Conservation (phyloP, 2,888 invertebrate genomes). For the Terebella lapidaria region DNA sequence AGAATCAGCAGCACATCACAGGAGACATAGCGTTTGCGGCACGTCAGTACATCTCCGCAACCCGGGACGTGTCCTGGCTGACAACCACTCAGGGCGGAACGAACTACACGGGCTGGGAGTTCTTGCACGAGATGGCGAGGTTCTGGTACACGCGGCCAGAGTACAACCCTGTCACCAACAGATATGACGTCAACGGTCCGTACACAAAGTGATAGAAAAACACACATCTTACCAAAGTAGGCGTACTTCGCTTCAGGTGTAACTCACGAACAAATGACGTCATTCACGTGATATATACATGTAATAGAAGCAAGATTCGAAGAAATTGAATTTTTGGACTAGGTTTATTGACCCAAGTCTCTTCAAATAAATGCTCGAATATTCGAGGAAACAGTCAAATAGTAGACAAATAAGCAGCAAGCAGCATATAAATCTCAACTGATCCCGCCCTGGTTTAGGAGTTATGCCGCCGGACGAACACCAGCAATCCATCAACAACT, state of each 20-base stretch:
- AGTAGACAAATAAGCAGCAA: no score
- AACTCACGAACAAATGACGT: no score
- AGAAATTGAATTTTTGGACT: no score
- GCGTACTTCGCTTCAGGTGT: no score
- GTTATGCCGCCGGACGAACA: conserved; percentile 34
- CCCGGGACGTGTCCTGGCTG: conserved; percentile 34
- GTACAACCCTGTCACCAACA: conserved; percentile 19
- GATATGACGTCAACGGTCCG: conserved; percentile 36
- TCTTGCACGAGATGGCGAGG: conserved; percentile 33
- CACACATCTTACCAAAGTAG: no score
- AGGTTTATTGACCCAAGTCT: no score
- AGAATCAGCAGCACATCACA: conserved; percentile 13
- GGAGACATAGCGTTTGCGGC: conserved; percentile 39
- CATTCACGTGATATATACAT: no score
- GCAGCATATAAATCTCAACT: no score
- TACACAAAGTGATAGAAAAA: neutral
- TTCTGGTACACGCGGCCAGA: conserved; percentile 36
- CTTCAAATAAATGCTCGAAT: no score
- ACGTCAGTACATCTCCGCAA: conserved; percentile 37
- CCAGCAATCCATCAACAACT: conserved; percentile 41
- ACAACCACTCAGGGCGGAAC: conserved; percentile 1
- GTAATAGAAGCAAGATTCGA: no score
- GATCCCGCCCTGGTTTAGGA: no score
- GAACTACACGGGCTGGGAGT: conserved; percentile 27
- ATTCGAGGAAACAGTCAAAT: no score